These are phyloP conservation scores for Geopemphigus sp. DNA, from an alignment of 1,140 invertebrate species.

Conservation along the genomic window DNA sequence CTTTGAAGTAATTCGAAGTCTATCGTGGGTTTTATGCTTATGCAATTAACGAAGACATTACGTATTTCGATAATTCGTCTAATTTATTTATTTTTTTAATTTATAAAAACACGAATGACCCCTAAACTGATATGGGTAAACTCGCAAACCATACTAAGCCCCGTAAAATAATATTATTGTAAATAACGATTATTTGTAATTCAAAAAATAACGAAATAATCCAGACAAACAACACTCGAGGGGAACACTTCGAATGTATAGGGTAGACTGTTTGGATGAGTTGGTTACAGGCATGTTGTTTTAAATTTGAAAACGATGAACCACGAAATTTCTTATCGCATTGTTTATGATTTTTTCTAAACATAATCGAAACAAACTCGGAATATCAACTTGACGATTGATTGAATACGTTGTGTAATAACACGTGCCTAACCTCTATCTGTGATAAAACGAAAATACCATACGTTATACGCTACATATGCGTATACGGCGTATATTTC, in stretches of 20 bases:
- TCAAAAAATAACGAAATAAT: neutral
- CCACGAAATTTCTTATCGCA: neutral
- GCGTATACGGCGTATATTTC: too few relatives aligned
- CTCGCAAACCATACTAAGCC: neutral
- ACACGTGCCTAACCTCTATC: too few relatives aligned
- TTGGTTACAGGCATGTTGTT: neutral
- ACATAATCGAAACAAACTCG: neutral
- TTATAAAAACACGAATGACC: neutral
- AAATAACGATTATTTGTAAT: slow-evolving; percentile 7
- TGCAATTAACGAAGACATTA: too few relatives aligned
- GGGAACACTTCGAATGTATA: neutral
- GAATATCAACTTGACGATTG: neutral
- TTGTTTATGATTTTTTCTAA: neutral
- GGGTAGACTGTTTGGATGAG: neutral
- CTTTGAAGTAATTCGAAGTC: too few relatives aligned
- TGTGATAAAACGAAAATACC: too few relatives aligned
- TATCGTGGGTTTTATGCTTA: too few relatives aligned
- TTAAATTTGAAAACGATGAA: neutral
- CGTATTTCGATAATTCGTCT: too few relatives aligned
- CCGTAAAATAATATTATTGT: neutral
- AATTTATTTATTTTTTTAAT: too few relatives aligned
- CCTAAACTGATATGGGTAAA: neutral
- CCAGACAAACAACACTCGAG: neutral
- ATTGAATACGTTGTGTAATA: neutral
- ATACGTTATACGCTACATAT: too few relatives aligned